Evolutionary conservation across 2,888 invertebrate species (phyloP).

Genomic region (Biston betularia): DNA sequence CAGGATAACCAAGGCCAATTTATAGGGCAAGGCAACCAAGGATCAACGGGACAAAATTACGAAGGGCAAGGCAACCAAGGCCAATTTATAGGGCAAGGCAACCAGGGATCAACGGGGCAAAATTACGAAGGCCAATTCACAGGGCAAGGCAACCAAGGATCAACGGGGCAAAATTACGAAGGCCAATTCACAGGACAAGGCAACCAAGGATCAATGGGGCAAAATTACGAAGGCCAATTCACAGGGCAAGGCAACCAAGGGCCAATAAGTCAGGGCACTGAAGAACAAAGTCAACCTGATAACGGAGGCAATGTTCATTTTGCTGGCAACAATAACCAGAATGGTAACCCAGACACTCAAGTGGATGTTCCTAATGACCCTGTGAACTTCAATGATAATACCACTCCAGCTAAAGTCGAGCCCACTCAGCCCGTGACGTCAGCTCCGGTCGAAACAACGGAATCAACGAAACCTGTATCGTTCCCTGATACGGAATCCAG

Average conservation of each 20-base stretch:
- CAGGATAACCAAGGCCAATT: conserved; percentile 12
- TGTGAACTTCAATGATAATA: conserved; percentile 33
- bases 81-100: conserved; percentile 4
- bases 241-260: conserved; percentile 2
- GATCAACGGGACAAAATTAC: conserved; percentile 5
- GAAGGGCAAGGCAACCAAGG: background rate
- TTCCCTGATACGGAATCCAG: conserved; percentile 36
- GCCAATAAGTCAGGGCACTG: conserved; percentile 1
- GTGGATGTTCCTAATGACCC: conserved; percentile 37
- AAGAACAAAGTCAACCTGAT: background rate
- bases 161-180: conserved; percentile 1
- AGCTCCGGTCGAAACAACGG: conserved; percentile 8
- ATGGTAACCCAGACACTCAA: conserved; percentile 29
- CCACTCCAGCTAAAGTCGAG: conserved; percentile 8
- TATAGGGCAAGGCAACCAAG: conserved; percentile 8
- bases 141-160: conserved; percentile 5
- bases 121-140: conserved; percentile 4
- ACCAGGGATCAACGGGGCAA: conserved; percentile 2
- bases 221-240: conserved; percentile 9
- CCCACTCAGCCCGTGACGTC: conserved; percentile 9
- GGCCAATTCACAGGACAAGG: background rate
- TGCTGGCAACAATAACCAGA: conserved; percentile 28
- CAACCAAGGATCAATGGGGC: background rate
- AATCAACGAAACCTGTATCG: conserved; percentile 15
- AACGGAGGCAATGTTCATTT: conserved; percentile 18